Conservation (phyloP, 1,140 invertebrate species). For the Trichonephila clavata region DNA sequence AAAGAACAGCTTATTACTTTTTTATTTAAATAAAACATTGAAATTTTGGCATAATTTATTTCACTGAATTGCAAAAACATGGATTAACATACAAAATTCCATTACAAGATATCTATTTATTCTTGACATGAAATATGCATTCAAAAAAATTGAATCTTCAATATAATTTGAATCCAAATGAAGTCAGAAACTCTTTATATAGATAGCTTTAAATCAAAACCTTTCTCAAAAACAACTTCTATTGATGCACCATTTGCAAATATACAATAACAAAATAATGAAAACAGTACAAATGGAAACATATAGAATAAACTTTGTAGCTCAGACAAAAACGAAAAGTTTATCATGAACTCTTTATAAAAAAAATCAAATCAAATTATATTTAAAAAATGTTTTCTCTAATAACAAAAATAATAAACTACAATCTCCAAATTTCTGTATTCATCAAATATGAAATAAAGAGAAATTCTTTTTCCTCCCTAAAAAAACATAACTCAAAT, state of each 20-base stretch:
- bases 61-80: too few species aligned
- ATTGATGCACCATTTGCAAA: too few species aligned
- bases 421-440: constrained; percentile 1
- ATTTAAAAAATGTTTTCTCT: background rate
- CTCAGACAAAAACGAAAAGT: background rate
- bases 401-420: constrained; percentile 8
- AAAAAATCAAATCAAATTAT: background rate
- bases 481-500: background rate
- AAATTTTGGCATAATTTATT: too few species aligned
- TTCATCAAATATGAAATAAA: constrained; percentile 20
- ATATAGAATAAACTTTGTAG: background rate
- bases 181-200: too few species aligned
- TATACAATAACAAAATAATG: too few species aligned
- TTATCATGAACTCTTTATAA: background rate
- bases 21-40: too few species aligned
- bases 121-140: background rate
- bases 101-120: too few species aligned
- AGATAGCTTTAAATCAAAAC: too few species aligned
- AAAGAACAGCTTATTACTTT: too few species aligned
- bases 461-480: background rate
- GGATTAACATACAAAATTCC: too few species aligned
- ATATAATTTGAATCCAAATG: too few species aligned
- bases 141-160: background rate
- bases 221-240: too few species aligned
- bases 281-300: background rate